Conservation (phyloP, 2,888 invertebrate genomes). For the Trypoxylon attenuatum region DNA sequence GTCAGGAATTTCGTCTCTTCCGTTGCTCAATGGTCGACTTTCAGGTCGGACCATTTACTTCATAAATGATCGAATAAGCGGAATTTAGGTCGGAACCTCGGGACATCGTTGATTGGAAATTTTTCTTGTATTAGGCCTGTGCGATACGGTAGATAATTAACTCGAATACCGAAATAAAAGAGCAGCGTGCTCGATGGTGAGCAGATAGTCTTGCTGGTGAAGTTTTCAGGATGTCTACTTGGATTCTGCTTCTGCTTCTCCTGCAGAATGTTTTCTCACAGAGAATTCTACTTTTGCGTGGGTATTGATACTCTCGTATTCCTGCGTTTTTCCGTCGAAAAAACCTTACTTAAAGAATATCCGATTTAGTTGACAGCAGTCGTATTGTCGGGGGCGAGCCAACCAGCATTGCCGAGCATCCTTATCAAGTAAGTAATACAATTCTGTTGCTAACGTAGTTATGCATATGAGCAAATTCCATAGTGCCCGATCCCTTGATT, state of each 20-base stretch:
- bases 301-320: conserved; percentile 10
- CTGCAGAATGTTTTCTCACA: conserved; percentile 14
- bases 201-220: conserved; percentile 31
- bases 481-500: too few species aligned
- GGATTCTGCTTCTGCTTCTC: conserved; percentile 18
- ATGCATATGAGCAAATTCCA: too few species aligned
- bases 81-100: conserved; percentile 35
- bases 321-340: background rate
- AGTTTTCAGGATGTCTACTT: conserved; percentile 32
- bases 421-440: conserved; percentile 71
- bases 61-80: conserved; percentile 27
- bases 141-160: conserved; percentile 48
- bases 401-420: conserved; percentile 67
- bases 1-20: too few species aligned
- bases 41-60: too few species aligned
- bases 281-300: conserved; percentile 11
- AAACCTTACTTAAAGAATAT: conserved; percentile 29
- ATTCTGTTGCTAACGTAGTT: too few species aligned
- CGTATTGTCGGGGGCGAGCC: conserved; percentile 70
- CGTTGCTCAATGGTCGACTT: too few species aligned
- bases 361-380: conserved; percentile 43
- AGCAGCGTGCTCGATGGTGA: conserved; percentile 20
- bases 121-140: conserved; percentile 34
- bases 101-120: conserved; percentile 34
- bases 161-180: conserved; percentile 48